Evolutionary conservation across 2,797 vertebrate genomes (phyloP).

Genomic region (Gallinago stenura): DNA sequence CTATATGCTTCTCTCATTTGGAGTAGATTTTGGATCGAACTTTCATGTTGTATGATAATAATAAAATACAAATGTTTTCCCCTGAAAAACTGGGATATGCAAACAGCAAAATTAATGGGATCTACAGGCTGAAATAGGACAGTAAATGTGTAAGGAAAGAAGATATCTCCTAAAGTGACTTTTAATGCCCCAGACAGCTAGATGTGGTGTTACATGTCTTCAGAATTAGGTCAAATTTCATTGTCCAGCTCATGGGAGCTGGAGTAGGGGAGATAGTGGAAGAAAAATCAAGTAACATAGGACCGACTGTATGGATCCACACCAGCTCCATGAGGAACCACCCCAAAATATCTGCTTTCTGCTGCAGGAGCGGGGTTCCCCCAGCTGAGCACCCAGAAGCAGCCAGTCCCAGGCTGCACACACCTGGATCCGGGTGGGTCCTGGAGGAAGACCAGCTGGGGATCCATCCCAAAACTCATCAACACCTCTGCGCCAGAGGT

Average conservation of each 20-base stretch:
- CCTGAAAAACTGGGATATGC: not conserved
- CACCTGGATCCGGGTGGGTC: rapidly evolving
- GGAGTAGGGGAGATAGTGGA: not conserved
- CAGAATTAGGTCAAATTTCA: not conserved
- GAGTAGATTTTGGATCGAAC: not conserved
- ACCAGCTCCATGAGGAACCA: not conserved
- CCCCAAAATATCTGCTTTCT: not conserved
- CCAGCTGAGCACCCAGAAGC: rapidly evolving
- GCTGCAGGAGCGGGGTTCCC: not conserved
- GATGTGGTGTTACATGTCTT: not conserved
- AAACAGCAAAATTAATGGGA: not conserved
- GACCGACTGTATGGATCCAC: too few species aligned
- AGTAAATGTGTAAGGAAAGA: not conserved
- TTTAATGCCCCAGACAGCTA: not conserved
- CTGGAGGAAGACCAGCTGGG: not conserved
- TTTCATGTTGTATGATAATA: not conserved
- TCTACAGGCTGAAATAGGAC: not conserved
- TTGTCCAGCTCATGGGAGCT: not conserved
- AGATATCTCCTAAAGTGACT: not conserved
- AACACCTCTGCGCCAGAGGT: not conserved
- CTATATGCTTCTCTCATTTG: not conserved
- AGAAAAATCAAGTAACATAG: not conserved
- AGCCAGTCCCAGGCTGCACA: not conserved
- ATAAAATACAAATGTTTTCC: not conserved
- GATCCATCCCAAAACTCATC: not conserved